Conservation (phyloP, 1,140 invertebrate genomes). For the Eurosta solidaginis region DNA sequence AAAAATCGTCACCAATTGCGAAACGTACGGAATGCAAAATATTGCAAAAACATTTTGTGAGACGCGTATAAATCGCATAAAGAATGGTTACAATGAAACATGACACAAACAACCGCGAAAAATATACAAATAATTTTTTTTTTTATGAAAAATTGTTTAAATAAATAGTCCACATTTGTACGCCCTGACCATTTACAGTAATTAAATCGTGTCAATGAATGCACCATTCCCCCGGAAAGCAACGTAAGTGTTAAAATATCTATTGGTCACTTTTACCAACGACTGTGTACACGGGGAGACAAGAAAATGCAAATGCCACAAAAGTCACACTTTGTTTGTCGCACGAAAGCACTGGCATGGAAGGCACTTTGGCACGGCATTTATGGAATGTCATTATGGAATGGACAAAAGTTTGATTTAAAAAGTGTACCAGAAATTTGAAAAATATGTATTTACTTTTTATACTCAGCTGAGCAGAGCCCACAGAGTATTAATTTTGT, state of each 20-base stretch:
- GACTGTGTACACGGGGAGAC: background rate
- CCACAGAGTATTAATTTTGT: too few species aligned
- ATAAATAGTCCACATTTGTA: background rate
- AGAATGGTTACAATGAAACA: background rate
- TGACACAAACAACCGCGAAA: background rate
- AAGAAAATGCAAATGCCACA: background rate
- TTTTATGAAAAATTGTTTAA: background rate
- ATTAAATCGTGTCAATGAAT: slow-evolving; percentile 19
- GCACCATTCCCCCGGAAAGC: background rate
- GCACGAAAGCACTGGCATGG: background rate
- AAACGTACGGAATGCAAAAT: background rate
- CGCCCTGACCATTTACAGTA: background rate
- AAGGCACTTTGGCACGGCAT: background rate
- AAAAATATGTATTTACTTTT: background rate
- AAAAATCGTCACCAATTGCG: background rate
- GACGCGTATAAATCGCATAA: background rate
- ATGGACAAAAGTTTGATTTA: background rate
- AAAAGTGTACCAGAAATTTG: background rate
- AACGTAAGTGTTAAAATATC: background rate
- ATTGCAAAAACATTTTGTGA: background rate
- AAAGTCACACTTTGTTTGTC: background rate
- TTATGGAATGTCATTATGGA: background rate
- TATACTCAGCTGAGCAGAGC: too few species aligned
- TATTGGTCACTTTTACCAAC: background rate
- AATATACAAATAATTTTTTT: background rate